These are phyloP conservation scores for Archocentrus centrarchus DNA, from an alignment of 2,113 vertebrate species.

Conservation along the genomic window DNA sequence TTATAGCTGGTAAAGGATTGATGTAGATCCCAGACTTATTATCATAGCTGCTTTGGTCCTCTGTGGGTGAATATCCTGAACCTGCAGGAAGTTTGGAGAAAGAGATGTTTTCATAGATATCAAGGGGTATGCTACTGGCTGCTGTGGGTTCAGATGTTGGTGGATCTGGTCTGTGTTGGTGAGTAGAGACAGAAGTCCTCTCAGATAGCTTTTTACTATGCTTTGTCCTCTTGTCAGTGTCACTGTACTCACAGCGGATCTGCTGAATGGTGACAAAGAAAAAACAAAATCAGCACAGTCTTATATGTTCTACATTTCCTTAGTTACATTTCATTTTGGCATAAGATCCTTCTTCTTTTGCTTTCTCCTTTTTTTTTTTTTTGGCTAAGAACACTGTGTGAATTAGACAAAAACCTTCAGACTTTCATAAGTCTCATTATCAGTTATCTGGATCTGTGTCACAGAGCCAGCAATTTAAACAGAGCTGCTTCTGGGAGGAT, in stretches of 20 bases:
- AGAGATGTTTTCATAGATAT: slow-evolving; percentile 34
- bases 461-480: neutral
- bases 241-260: neutral
- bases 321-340: neutral
- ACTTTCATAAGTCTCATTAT: neutral
- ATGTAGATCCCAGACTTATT: neutral
- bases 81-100: neutral
- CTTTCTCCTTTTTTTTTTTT: too few species aligned
- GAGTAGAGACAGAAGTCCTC: neutral
- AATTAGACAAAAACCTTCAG: neutral
- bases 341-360: neutral
- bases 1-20: neutral
- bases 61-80: neutral
- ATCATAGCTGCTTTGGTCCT: neutral
- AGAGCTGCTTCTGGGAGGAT: too few species aligned
- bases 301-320: neutral
- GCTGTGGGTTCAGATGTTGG: neutral
- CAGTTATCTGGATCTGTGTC: fast-evolving
- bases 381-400: neutral
- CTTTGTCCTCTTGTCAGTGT: fast-evolving
- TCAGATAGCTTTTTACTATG: neutral
- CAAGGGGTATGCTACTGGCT: fast-evolving
- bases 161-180: neutral
- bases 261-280: neutral
- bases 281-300: neutral